These are phyloP conservation scores for Dorcus hopei DNA, from an alignment of 2,888 invertebrate genomes.

Conservation along the genomic window DNA sequence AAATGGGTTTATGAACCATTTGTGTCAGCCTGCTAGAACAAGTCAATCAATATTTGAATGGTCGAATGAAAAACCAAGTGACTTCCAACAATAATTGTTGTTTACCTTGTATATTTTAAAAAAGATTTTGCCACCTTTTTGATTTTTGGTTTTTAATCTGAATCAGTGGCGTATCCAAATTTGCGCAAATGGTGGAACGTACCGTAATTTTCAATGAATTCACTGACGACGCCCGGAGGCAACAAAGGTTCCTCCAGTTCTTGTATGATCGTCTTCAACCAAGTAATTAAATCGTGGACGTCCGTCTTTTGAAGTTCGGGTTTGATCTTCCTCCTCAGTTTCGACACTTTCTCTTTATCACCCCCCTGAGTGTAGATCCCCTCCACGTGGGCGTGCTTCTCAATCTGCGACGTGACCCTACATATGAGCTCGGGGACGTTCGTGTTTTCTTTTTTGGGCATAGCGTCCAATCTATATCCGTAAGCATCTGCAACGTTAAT, in stretches of 20 bases:
- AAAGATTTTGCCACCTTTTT: too few species aligned
- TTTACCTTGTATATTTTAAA: neutral
- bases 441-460: conserved; percentile 11
- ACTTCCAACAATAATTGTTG: neutral
- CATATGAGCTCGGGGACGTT: conserved; percentile 76
- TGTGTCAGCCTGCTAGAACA: too few species aligned
- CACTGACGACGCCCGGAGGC: conserved; percentile 56
- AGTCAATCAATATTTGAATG: too few species aligned
- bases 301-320: conserved; percentile 29
- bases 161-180: too few species aligned
- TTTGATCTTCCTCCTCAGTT: conserved; percentile 27
- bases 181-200: conserved; percentile 43
- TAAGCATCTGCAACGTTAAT: conserved; percentile 3
- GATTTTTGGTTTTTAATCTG: too few species aligned
- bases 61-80: too few species aligned
- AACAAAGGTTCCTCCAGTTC: conserved; percentile 86
- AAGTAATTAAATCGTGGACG: conserved; percentile 71
- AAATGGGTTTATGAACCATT: neutral
- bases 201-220: conserved; percentile 66
- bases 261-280: conserved; percentile 87
- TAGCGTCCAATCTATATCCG: conserved; percentile 3
- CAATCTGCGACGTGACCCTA: conserved; percentile 75
- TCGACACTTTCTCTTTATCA: conserved; percentile 59
- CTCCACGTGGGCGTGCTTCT: conserved; percentile 63
- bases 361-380: conserved; percentile 81